Evolutionary conservation across 2,797 vertebrate species (phyloP).

Genomic region (Antrozous pallidus): DNA sequence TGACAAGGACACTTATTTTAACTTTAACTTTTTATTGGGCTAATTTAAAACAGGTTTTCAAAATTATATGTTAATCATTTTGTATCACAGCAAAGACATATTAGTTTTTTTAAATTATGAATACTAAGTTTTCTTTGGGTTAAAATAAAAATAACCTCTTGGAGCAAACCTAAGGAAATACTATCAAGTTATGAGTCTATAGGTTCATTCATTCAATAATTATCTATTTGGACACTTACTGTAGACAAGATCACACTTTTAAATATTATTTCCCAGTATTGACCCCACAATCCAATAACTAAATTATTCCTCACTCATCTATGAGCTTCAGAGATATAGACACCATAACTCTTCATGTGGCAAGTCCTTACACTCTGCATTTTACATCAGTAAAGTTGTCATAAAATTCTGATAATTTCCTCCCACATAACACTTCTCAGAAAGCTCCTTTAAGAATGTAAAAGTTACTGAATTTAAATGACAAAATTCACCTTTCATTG

Average conservation of each 20-base stretch:
- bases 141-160: neutral
- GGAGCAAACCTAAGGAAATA: neutral
- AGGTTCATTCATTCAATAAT: neutral
- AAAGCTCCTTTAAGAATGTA: neutral
- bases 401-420: neutral
- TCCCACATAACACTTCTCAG: neutral
- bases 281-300: neutral
- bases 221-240: neutral
- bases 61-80: slow-evolving; percentile 11
- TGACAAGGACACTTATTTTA: neutral
- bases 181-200: neutral
- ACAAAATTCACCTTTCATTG: neutral
- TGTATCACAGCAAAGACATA: neutral
- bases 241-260: neutral
- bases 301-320: neutral
- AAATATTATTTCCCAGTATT: neutral
- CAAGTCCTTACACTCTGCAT: neutral
- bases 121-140: neutral
- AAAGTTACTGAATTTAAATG: slow-evolving; percentile 8
- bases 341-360: neutral
- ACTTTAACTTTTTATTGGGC: neutral
- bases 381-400: neutral
- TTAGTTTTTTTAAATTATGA: neutral
- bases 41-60: slow-evolving; percentile 7
- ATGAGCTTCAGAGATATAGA: neutral